Conservation (phyloP, 1,140 invertebrate species). For the Tetramorium parvispinum region DNA sequence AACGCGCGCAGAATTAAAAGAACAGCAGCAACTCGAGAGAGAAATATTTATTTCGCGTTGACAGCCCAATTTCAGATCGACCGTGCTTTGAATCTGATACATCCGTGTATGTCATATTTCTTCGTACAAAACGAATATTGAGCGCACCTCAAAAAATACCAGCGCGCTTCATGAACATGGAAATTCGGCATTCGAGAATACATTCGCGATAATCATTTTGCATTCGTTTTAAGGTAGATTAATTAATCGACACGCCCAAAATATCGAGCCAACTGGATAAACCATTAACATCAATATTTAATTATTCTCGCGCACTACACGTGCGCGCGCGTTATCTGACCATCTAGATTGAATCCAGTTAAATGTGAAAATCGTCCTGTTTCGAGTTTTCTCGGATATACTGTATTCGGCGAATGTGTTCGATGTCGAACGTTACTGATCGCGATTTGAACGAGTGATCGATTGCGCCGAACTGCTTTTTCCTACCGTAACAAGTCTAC, state of each 20-base stretch:
- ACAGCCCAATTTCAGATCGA: neutral
- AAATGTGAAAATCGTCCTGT: conserved; percentile 30
- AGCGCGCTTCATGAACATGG: conserved; percentile 12
- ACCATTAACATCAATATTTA: conserved; percentile 46
- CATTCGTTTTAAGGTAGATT: conserved; percentile 24
- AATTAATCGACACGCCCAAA: conserved; percentile 39
- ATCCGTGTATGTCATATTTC: conserved; percentile 1
- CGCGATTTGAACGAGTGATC: neutral
- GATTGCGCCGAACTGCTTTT: neutral
- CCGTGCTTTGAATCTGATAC: conserved; percentile 6
- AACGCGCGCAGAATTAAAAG: neutral
- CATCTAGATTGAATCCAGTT: conserved; percentile 5
- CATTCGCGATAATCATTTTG: conserved; percentile 19
- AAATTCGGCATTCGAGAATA: neutral
- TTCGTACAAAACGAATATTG: conserved; percentile 23
- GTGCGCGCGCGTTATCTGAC: neutral
- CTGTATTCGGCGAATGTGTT: conserved; percentile 1
- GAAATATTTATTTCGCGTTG: conserved; percentile 11
- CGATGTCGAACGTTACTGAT: conserved; percentile 20
- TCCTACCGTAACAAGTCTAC: neutral
- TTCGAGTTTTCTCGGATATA: conserved; percentile 27
- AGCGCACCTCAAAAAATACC: neutral
- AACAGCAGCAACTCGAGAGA: neutral
- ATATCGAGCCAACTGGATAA: conserved; percentile 28
- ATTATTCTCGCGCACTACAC: neutral